Base-by-base conservation (phyloP, 2,888 invertebrate genomes). In the Thera obeliscata region DNA sequence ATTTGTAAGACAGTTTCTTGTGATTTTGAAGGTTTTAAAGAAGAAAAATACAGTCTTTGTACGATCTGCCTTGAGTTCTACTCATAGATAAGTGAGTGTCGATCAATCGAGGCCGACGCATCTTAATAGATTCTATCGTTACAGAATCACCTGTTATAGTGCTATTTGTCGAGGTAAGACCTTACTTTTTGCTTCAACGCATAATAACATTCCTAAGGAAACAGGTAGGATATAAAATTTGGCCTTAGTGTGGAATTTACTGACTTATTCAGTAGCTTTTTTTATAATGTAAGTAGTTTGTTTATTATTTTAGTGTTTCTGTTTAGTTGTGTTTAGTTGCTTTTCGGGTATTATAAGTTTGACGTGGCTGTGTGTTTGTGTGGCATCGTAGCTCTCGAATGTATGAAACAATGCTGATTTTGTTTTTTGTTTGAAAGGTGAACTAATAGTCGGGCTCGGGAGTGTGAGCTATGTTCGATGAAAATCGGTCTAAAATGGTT, bases 91-190 rank as follows among this genome's bases (percentile, higher is more conserved):
- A 54, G 59, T 60, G 48, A 63, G 12, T 48, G 46, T 56, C 55
- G 11, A 62, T 64, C 54, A 52, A 49, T 43, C 65, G 61, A 72
- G 72, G 72, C 63, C 69, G 61, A 12, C 7, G 38, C 56, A 55
- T 67, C 49, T 54, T 72, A 70, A 70, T 67, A 56, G 62, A 58
- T 61, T 66, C 49, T 62, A 62, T 55, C 56, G 60, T 56, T 56
- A 50, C 9, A 64, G 56, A 56, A 56, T 50, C 50, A 61, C 65
- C 43, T 61, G 60, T 12, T 65, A 60, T 49, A 49, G 59, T 56
- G 56, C 41, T 56, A 41, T 64, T 56, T 65, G 43, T 61, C 65
- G 61, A 65, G 64, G 64, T 8, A 41, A 61, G 56, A 50, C 59
- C 60, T 56, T 60, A 64, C 48, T 59, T 49, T 54, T 64, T 55